These are phyloP conservation scores for Peromyscus attwateri DNA, from an alignment of 2,797 vertebrate species.

Conservation along the genomic window DNA sequence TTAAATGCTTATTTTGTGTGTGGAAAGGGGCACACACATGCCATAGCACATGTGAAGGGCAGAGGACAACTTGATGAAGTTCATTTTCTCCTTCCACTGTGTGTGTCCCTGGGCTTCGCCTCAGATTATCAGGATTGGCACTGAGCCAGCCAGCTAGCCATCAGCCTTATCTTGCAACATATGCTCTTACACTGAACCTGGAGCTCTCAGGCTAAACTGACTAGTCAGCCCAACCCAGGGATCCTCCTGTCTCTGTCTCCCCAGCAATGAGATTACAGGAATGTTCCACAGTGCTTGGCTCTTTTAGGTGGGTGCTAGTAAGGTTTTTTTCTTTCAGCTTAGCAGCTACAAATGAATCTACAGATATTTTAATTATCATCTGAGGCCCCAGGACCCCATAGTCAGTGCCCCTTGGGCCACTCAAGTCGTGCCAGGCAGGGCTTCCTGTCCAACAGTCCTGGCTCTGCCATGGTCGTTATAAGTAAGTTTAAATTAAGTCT, in stretches of 20 bases:
- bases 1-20: neutral
- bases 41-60: neutral
- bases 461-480: no score
- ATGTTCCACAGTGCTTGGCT: neutral
- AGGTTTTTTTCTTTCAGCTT: no score
- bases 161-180: no score
- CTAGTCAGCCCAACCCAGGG: neutral
- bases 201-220: neutral
- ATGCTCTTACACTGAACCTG: neutral
- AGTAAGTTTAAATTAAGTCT: no score
- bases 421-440: no score
- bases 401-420: no score
- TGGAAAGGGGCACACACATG: neutral
- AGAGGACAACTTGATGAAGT: neutral
- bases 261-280: neutral
- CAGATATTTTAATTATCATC: no score
- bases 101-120: no score
- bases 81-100: neutral
- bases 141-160: neutral
- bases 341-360: no score
- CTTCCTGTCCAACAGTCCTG: no score
- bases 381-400: no score
- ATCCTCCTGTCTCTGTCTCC: neutral
- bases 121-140: neutral
- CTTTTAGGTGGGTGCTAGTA: neutral